Evolutionary conservation across 2,888 invertebrate species (phyloP).

Genomic region (Drosophila birchii): DNA sequence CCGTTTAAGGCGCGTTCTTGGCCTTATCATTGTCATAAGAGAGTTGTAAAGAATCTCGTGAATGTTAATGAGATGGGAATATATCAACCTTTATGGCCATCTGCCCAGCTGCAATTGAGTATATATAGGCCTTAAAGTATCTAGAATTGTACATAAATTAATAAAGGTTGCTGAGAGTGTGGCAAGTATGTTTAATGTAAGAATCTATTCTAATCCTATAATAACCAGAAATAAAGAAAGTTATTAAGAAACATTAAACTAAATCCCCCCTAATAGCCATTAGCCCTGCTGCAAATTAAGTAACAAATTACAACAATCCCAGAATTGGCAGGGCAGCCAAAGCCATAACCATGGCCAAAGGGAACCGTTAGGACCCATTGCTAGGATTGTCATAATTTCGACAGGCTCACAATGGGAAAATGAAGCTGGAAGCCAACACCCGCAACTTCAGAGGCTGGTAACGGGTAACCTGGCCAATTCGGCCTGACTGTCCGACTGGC

Average conservation of each 20-base stretch:
- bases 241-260: background rate
- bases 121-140: background rate
- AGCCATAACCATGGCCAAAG: constrained; percentile 11
- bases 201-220: constrained; percentile 33
- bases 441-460: constrained; percentile 64
- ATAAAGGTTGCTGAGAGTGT: no score
- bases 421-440: constrained; percentile 51
- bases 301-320: constrained; percentile 73
- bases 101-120: constrained; percentile 66
- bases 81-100: constrained; percentile 24
- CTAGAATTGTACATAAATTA: background rate
- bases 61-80: constrained; percentile 38
- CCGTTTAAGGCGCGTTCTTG: constrained; percentile 71
- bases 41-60: constrained; percentile 66
- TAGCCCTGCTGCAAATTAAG: constrained; percentile 71
- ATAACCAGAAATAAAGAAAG: constrained; percentile 47
- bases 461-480: constrained; percentile 24
- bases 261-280: constrained; percentile 2
- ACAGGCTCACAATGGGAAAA: constrained; percentile 62
- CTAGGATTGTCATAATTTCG: constrained; percentile 76
- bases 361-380: constrained; percentile 69
- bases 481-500: constrained; percentile 64
- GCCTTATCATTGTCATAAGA: constrained; percentile 67
- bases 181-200: no score
- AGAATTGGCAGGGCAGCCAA: constrained; percentile 36